Base-by-base conservation (phyloP, 2,113 vertebrate species). In the Coreoperca whiteheadi region DNA sequence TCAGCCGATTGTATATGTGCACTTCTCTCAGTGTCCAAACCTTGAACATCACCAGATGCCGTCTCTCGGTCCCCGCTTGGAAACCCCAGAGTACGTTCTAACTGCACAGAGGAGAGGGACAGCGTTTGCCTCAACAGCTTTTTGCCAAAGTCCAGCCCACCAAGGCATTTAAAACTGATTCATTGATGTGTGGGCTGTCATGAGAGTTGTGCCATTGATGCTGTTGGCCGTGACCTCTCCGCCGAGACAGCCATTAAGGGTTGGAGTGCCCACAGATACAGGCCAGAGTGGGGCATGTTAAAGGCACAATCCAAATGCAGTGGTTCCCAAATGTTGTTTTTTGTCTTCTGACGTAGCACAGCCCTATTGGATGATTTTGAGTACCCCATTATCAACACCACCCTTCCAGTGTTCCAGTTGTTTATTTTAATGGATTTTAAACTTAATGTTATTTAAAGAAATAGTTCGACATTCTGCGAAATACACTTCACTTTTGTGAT, bases 1-100 rank as follows among this genome's bases (percentile, higher is more conserved):
- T 95, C 94, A 67, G 94, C 93, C 0, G 94, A 95, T 78, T 95
- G 95, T 93, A 92, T 95, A 91, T 92, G 92, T 74, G 93, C 90
- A n/a, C n/a, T n/a, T n/a, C 9, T 95, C 93, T 69, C 93, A 90
- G 87, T 74, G 94, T 94, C 32, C 95, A 95, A 48, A 96, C 92
- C 0, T 94, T 93, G 16, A 96, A 95, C 94, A 94, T 96, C 74
- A 94, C 96, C 74, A 95, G 83, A 87, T 77, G 25, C 8, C 77
- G 92, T 71, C 93, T 87, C 84, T 90, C 83, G 0, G 57, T 95
- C 91, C 59, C 94, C 61, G 8, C 61, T 76, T 53, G 3, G 94
- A 95, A 75, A 96, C 69, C 71, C 95, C 92, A 0, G 94, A 92
- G 60, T 88, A 54, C 60, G 11, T 50, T 90, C 67, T 91, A 88